Conservation (phyloP, 2,888 invertebrate genomes). For the Drosophila mercatorum region DNA sequence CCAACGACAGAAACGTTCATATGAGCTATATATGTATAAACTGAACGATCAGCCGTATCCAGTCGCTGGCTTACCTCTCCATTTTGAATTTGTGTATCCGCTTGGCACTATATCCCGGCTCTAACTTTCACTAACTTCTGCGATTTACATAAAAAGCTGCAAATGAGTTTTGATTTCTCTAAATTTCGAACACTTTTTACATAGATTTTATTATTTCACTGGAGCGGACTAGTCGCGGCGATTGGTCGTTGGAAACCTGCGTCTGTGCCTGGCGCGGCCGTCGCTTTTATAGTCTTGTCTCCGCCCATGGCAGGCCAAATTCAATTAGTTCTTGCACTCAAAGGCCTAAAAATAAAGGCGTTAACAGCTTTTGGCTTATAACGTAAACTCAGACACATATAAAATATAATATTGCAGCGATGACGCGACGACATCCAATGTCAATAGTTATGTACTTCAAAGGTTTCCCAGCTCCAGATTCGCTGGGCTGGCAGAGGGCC, state of each 20-base stretch:
- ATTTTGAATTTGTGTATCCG: slow-evolving; percentile 51
- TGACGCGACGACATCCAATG: slow-evolving; percentile 64
- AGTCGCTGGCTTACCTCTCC: slow-evolving; percentile 73
- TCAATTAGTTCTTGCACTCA: slow-evolving; percentile 64
- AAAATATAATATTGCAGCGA: slow-evolving; percentile 33
- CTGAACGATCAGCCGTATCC: not conserved
- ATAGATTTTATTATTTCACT: slow-evolving; percentile 64
- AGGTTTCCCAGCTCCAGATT: slow-evolving; percentile 64
- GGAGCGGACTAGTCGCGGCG: slow-evolving; percentile 81
- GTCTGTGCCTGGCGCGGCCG: slow-evolving; percentile 32
- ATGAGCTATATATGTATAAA: not conserved
- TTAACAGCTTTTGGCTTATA: slow-evolving; percentile 71
- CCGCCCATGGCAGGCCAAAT: slow-evolving; percentile 50
- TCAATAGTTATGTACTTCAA: slow-evolving; percentile 77
- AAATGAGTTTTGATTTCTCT: slow-evolving; percentile 60
- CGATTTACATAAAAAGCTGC: slow-evolving; percentile 79
- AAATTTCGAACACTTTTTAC: slow-evolving; percentile 76
- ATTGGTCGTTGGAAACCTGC: slow-evolving; percentile 80
- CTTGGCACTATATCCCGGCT: slow-evolving; percentile 72
- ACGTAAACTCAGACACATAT: slow-evolving; percentile 43
- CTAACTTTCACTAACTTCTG: slow-evolving; percentile 48
- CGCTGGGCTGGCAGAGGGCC: slow-evolving; percentile 1
- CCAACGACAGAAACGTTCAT: slow-evolving; percentile 1
- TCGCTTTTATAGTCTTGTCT: slow-evolving; percentile 75
- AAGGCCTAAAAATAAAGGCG: slow-evolving; percentile 65